phyloP scores from a whole-genome alignment of 2,797 vertebrate species.

The Carduelis carduelis region DNA sequence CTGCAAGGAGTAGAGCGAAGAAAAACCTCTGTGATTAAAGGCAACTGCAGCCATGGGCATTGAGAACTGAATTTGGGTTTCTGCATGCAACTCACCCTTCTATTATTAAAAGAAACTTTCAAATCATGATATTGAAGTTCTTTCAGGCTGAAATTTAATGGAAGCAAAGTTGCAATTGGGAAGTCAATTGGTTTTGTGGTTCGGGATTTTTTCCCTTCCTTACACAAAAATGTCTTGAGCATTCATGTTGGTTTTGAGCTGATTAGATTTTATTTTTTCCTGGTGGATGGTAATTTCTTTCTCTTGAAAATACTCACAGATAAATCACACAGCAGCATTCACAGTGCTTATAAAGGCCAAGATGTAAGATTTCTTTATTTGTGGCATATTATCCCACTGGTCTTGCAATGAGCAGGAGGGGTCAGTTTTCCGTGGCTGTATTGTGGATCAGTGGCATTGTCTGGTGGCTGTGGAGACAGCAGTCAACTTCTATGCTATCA shows the following conservation, averaged over 20 bases:
- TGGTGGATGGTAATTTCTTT: background rate
- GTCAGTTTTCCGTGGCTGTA: background rate
- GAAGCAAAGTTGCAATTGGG: background rate
- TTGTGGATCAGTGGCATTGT: background rate
- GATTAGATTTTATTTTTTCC: background rate
- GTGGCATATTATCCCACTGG: background rate
- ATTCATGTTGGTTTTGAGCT: background rate
- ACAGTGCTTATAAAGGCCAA: background rate
- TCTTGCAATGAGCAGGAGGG: background rate
- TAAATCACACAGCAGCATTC: background rate
- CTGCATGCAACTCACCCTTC: background rate
- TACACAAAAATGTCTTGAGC: background rate
- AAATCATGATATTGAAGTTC: background rate
- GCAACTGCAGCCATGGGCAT: background rate
- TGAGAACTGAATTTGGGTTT: background rate
- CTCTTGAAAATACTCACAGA: background rate
- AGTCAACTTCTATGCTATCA: background rate
- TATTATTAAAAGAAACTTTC: background rate
- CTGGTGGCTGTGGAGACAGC: background rate
- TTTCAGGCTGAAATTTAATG: background rate
- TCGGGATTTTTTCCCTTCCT: fast-evolving
- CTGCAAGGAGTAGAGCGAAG: background rate
- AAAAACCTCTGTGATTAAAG: background rate
- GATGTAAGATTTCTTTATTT: background rate
- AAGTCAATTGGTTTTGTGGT: background rate